Base-by-base conservation (phyloP, 2,888 invertebrate genomes). In the Limnephilus rhombicus region DNA sequence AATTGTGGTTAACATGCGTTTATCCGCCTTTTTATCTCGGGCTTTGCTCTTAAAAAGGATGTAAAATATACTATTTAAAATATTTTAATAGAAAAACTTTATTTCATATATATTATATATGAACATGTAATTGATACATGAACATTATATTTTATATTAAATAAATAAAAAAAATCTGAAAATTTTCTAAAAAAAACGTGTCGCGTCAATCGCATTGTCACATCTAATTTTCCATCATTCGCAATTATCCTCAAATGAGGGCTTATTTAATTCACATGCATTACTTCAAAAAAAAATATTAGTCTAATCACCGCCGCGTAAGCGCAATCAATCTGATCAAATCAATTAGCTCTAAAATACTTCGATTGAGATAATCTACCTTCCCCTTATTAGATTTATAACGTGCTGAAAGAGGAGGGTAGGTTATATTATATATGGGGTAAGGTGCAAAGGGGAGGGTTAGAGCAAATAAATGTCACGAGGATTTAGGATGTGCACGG, bases 391-490 rank as follows among this genome's bases (percentile, higher is more conserved):
- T 83, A 12, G 45, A 41, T n/a, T 85, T 34, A 41, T 85, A 0
- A 41, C 85, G 41, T 90, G 34, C 80, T n/a, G 49, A 24, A 31
- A 80, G 49, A 49, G 13, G 31, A 45, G 90, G 91, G 81, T 41
- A 41, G 81, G 13, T 80, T 85, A 7, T 68, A 68, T 68, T 68
- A 68, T 68, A n/a, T 68, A 24, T 68, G 18, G 18, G 24, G 24
- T 9, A 24, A 24, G 68, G 68, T 9, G 24, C 9, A 68, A 24
- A 68, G 68, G 68, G 68, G 68, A 68, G n/a, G 68, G 68, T 68
- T 31, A 68, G 89, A 89, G 80, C 83, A 68, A 86, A 81, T 90
- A 93, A 93, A 93, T 91, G 93, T 89, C 93, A 92, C 88, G 45
- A 85, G 49, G 90, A 37, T 90, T 90, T 90, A 85, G 68, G 9